Conservation (phyloP, 1,140 invertebrate genomes). For the Rhagoletis zephyria region DNA sequence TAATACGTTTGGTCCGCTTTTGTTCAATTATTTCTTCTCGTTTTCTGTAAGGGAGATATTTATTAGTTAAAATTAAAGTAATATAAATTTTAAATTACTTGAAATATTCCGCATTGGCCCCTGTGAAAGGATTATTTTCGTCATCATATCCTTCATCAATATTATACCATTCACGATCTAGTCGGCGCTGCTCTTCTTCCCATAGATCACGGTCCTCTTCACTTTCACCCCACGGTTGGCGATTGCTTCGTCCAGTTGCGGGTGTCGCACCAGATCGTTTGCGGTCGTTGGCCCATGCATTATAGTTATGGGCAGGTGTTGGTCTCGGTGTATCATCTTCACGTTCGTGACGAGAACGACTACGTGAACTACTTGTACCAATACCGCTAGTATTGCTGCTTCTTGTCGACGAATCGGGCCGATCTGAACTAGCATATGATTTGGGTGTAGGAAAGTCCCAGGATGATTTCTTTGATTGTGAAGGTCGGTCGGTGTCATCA, state of each 20-base stretch:
- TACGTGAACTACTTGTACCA: conserved; percentile 42
- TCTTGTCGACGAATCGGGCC: conserved; percentile 64
- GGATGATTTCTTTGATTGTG: conserved; percentile 79
- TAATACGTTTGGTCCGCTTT: conserved; percentile 90
- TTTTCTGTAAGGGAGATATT: conserved; percentile 75
- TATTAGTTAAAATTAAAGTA: neutral
- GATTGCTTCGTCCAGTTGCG: conserved; percentile 64
- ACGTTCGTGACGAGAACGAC: conserved; percentile 74
- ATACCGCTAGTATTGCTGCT: conserved; percentile 62
- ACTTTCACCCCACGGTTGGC: conserved; percentile 75
- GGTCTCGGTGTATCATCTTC: conserved; percentile 81
- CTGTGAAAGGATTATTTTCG: conserved; percentile 92
- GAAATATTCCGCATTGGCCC: conserved; percentile 91
- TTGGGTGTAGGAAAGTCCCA: conserved; percentile 95
- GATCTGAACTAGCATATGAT: conserved; percentile 62
- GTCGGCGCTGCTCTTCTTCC: conserved; percentile 93
- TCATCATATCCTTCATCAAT: conserved; percentile 95
- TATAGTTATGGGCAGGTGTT: conserved; percentile 88
- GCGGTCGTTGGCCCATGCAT: conserved; percentile 81
- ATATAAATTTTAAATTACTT: conserved; percentile 52
- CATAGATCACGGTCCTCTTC: conserved; percentile 85
- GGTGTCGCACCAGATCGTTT: conserved; percentile 79
- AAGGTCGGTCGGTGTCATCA: conserved; percentile 78
- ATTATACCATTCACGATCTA: conserved; percentile 97
- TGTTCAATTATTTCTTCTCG: conserved; percentile 94